Evolutionary conservation across 2,797 vertebrate genomes (phyloP), one percentile per base, ranked within the genome.

Genomic region (Melanogrammus aeglefinus): DNA sequence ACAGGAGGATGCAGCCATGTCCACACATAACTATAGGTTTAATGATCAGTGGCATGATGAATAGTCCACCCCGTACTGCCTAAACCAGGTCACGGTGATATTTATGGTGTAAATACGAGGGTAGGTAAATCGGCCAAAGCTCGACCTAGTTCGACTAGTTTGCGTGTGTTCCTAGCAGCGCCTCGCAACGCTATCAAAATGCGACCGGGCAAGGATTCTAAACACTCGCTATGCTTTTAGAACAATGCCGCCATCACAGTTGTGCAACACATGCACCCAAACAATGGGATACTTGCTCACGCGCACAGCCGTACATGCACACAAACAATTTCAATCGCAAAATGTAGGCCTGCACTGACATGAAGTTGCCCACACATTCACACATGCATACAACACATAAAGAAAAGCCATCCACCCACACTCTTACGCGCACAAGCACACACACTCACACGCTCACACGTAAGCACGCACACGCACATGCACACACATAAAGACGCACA

Each of bases 401-500:
- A n/a, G n/a, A 74, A 21, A n/a, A 24, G 24, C 44, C 44, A 6
- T 74, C 35, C 36, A 77, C 39, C 69, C 76, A 69, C 39, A 36
- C 63, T 12, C n/a, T 21, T 66, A 39, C 63, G 16, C 3, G 29
- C 24, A 70, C 33, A 41, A 27, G 70, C 8, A 76, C 74, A 80
- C 47, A 69, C 66, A 86, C 77, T 82, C 51, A 81, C 77, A 71
- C 79, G 82, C 81, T n/a, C n/a, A n/a, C n/a, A n/a, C n/a, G n/a
- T n/a, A 31, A 83, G 79, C 44, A 47, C 44, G 14, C 44, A 41
- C 39, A 41, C 70, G 85, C 78, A 83, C 47, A 82, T 76, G 63
- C 81, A 83, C 81, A 83, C 81, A 78, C 79, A 87, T 31, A 31
- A 31, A 31, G 29, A 31, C 29, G 29, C n/a, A n/a, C 39, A 41